Percentiles rank a stretch among this genome's conserved stretches.
phyloP scores from a whole-genome alignment of 2,888 invertebrate species.

The Gerosis bhagava region DNA sequence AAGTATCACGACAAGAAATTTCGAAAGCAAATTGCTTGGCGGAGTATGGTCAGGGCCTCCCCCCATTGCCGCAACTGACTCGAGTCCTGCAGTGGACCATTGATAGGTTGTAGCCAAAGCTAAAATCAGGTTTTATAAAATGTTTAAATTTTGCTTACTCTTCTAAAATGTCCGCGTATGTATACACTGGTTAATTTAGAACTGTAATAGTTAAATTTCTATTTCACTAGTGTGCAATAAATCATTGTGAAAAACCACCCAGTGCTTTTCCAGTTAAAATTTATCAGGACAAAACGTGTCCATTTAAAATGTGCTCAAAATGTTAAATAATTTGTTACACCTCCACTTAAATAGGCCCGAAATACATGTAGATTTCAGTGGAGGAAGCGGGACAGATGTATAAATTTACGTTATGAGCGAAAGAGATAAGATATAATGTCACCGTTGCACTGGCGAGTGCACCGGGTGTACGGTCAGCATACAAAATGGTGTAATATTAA shows the following conservation, averaged over 20 bases:
- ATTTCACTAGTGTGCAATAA: constrained; percentile 13
- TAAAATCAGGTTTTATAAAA: too few species aligned
- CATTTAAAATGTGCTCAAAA: constrained; percentile 30
- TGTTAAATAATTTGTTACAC: constrained; percentile 36
- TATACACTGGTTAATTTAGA: neutral
- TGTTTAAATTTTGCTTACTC: too few species aligned
- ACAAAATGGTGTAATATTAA: constrained; percentile 25
- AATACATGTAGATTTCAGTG: constrained; percentile 35
- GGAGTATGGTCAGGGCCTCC: too few species aligned
- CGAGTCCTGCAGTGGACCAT: too few species aligned
- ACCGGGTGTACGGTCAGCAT: constrained; percentile 39
- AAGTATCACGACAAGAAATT: too few species aligned
- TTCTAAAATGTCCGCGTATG: too few species aligned
- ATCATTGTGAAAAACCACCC: constrained; percentile 23
- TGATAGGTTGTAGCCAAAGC: too few species aligned
- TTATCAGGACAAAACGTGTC: constrained; percentile 26
- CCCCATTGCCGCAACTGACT: too few species aligned
- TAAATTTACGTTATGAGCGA: constrained; percentile 35
- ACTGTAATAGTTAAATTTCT: constrained; percentile 6
- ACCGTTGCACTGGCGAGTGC: constrained; percentile 66
- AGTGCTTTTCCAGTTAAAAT: constrained; percentile 28
- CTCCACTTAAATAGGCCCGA: constrained; percentile 34
- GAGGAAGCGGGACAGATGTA: constrained; percentile 39
- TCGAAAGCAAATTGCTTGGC: too few species aligned
- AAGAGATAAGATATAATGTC: constrained; percentile 45